These are phyloP conservation scores for Harlomillsia oculata DNA, from an alignment of 1,140 invertebrate genomes.

Conservation along the genomic window DNA sequence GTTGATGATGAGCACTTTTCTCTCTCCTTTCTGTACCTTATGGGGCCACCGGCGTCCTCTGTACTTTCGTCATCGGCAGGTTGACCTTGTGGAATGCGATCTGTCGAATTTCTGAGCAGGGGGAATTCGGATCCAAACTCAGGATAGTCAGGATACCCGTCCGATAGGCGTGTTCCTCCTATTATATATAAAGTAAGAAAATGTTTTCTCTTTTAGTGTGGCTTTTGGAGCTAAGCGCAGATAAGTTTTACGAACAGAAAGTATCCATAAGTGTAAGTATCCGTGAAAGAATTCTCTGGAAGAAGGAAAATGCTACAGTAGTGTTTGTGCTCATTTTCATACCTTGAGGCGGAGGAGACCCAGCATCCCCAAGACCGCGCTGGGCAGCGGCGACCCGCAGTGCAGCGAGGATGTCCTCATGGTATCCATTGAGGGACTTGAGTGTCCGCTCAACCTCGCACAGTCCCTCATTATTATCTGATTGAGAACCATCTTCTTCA, in stretches of 20 bases:
- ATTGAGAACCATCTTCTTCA: slow-evolving; percentile 58
- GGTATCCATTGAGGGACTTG: slow-evolving; percentile 81
- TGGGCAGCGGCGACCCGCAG: slow-evolving; percentile 67
- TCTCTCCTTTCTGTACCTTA: no score
- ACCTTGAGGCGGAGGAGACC: slow-evolving; percentile 33
- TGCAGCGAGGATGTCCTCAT: slow-evolving; percentile 81
- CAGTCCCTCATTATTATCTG: slow-evolving; percentile 58
- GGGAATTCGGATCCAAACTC: slow-evolving; percentile 37
- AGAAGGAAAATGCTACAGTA: no score
- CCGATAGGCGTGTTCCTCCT: slow-evolving; percentile 29
- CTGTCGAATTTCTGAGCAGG: slow-evolving; percentile 34
- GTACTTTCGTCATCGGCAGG: slow-evolving; percentile 31
- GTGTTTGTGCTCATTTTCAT: no score
- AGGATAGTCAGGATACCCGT: slow-evolving; percentile 35
- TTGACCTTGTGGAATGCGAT: slow-evolving; percentile 31
- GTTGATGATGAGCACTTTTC: no score
- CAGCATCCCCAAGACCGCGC: slow-evolving; percentile 43
- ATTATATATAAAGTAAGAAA: no score
- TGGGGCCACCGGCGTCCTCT: slow-evolving; percentile 33
- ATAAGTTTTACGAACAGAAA: no score
- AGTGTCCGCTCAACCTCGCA: slow-evolving; percentile 49
- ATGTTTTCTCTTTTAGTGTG: no score
- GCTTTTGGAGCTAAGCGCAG: no score
- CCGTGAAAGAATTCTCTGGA: no score
- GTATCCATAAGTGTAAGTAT: no score